Conservation (phyloP, 2,888 invertebrate genomes). For the Macrosiphum euphorbiae region DNA sequence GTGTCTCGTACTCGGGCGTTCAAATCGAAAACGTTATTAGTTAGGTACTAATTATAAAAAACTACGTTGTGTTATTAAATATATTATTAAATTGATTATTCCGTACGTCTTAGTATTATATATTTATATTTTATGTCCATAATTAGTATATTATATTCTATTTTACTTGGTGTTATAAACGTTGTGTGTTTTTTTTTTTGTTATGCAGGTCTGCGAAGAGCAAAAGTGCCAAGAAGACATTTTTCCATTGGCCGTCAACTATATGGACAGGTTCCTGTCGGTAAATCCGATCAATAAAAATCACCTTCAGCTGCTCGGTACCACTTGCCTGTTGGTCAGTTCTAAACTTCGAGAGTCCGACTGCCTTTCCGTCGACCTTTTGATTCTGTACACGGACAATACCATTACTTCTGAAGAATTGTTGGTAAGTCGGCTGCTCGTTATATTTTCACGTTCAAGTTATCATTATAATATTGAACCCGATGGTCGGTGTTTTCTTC, state of each 20-base stretch:
- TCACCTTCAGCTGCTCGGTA: slow-evolving; percentile 91
- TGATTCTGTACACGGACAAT: slow-evolving; percentile 94
- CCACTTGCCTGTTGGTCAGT: slow-evolving; percentile 91
- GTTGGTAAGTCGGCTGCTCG: slow-evolving; percentile 79
- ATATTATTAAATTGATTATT: neutral
- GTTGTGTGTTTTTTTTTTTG: slow-evolving; percentile 60
- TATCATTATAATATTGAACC: neutral
- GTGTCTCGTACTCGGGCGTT: neutral
- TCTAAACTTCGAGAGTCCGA: slow-evolving; percentile 86
- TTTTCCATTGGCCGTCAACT: slow-evolving; percentile 91
- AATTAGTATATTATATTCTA: neutral
- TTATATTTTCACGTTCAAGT: neutral
- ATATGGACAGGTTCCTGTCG: slow-evolving; percentile 93
- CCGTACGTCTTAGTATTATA: neutral
- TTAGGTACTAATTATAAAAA: neutral
- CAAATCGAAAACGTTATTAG: neutral
- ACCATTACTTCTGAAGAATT: slow-evolving; percentile 89
- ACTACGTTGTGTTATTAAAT: neutral
- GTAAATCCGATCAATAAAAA: slow-evolving; percentile 85
- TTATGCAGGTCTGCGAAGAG: slow-evolving; percentile 90
- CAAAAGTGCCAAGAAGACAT: slow-evolving; percentile 94
- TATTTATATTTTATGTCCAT: neutral
- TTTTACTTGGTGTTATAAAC: neutral
- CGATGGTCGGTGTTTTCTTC: neutral
- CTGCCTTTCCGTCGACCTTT: slow-evolving; percentile 76